Conservation (phyloP, 2,888 invertebrate genomes). For the Eudemis profundana region DNA sequence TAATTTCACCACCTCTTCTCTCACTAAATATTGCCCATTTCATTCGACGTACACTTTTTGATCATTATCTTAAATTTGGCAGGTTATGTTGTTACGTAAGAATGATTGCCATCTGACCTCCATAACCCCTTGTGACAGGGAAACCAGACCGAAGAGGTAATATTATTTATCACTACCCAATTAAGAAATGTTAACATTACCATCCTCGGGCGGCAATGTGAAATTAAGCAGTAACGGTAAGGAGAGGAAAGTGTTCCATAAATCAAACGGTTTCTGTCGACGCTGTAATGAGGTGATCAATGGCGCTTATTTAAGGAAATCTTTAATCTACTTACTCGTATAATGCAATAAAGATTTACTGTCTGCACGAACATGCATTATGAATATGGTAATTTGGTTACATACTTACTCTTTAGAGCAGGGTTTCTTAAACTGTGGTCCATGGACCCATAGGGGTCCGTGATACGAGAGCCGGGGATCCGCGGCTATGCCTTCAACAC, state of each 20-base stretch:
- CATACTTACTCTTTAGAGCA: background rate
- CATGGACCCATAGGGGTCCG: too few relatives aligned
- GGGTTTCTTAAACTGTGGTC: too few relatives aligned
- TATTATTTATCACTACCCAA: slow-evolving; percentile 46
- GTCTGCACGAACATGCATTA: background rate
- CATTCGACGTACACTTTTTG: too few relatives aligned
- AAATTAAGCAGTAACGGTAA: slow-evolving; percentile 75
- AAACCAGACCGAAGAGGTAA: too few relatives aligned
- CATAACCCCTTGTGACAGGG: too few relatives aligned
- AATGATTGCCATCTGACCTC: too few relatives aligned
- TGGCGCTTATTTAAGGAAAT: slow-evolving; percentile 43
- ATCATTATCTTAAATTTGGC: too few relatives aligned
- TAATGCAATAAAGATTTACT: slow-evolving; percentile 26
- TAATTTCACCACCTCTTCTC: too few relatives aligned
- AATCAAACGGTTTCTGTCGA: slow-evolving; percentile 67
- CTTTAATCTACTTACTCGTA: slow-evolving; percentile 31
- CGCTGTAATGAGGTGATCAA: slow-evolving; percentile 64
- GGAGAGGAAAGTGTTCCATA: slow-evolving; percentile 76
- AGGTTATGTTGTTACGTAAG: too few relatives aligned
- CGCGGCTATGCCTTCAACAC: too few relatives aligned
- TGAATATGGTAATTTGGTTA: background rate
- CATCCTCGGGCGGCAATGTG: slow-evolving; percentile 51
- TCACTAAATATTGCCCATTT: too few relatives aligned
- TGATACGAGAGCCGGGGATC: too few relatives aligned
- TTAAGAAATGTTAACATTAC: slow-evolving; percentile 58